These are phyloP conservation scores for Rhinatrema bivittatum DNA, from an alignment of 2,797 vertebrate genomes.

Conservation along the genomic window DNA sequence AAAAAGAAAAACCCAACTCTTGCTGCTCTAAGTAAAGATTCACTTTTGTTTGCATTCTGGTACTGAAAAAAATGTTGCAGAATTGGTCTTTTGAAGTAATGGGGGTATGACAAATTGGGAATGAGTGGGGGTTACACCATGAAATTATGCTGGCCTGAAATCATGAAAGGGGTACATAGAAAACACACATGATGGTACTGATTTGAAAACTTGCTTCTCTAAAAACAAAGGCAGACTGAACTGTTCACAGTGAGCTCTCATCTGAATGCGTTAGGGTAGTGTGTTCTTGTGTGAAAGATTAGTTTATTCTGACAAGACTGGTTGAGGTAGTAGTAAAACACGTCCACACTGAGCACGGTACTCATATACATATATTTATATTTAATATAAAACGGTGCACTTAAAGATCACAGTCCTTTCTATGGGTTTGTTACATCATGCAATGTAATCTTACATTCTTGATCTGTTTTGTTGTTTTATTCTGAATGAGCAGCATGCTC, in stretches of 20 bases:
- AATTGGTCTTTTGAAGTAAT: conserved; percentile 39
- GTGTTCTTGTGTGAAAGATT: conserved; percentile 15
- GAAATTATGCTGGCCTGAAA: conserved; percentile 12
- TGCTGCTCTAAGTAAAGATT: conserved; percentile 57
- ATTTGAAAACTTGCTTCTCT: conserved; percentile 12
- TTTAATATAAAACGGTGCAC: conserved; percentile 59
- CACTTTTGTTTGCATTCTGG: conserved; percentile 35
- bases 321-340: conserved; percentile 66
- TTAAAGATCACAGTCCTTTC: conserved; percentile 60
- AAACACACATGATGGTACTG: too few species aligned
- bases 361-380: conserved; percentile 46
- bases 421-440: conserved; percentile 61
- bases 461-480: conserved; percentile 27
- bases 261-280: conserved; percentile 20
- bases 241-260: not conserved
- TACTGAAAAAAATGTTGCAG: conserved; percentile 34
- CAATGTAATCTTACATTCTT: conserved; percentile 53
- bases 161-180: conserved; percentile 22
- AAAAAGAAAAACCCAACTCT: conserved; percentile 25
- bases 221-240: conserved; percentile 11
- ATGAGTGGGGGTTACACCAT: conserved; percentile 9
- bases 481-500: conserved; percentile 49
- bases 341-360: conserved; percentile 70
- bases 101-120: too few species aligned
- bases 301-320: conserved; percentile 47